phyloP scores from a whole-genome alignment of 2,888 invertebrate species.

The Leuctra nigra region DNA sequence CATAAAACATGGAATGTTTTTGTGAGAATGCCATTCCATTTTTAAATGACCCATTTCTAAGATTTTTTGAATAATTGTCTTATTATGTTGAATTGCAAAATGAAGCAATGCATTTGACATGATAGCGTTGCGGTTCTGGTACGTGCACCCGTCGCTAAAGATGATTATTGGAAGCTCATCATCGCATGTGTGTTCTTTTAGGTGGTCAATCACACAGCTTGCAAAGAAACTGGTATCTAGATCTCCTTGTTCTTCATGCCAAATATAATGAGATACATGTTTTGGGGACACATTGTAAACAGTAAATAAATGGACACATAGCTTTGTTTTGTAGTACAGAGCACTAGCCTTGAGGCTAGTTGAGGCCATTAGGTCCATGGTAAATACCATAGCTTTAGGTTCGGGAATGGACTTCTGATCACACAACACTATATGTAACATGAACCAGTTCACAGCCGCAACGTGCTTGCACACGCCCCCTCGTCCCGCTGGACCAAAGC shows the following conservation, averaged over 20 bases:
- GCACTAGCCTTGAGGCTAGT: conserved; percentile 30
- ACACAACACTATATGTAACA: no score
- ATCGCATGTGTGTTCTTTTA: conserved; percentile 19
- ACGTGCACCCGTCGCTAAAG: conserved; percentile 33
- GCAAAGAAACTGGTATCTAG: conserved; percentile 31
- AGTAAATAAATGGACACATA: conserved; percentile 33
- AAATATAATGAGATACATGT: conserved; percentile 31
- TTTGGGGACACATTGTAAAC: conserved; percentile 31
- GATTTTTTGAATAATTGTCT: conserved; percentile 3
- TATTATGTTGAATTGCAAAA: conserved; percentile 29
- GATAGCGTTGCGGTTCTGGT: conserved; percentile 29
- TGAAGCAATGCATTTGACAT: conserved; percentile 33
- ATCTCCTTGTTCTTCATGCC: conserved; percentile 28
- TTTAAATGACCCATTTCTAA: neutral
- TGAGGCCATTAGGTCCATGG: conserved; percentile 31
- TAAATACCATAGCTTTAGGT: no score
- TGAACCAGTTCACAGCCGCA: no score
- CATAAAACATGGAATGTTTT: conserved; percentile 19
- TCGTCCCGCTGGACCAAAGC: no score
- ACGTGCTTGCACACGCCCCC: no score
- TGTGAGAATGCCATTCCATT: conserved; percentile 35
- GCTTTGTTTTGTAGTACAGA: conserved; percentile 34
- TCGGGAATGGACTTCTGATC: no score
- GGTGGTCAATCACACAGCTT: conserved; percentile 27
- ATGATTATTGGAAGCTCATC: conserved; percentile 30